Base-by-base conservation (phyloP, 2,888 invertebrate genomes). In the Lepidonotus clava region DNA sequence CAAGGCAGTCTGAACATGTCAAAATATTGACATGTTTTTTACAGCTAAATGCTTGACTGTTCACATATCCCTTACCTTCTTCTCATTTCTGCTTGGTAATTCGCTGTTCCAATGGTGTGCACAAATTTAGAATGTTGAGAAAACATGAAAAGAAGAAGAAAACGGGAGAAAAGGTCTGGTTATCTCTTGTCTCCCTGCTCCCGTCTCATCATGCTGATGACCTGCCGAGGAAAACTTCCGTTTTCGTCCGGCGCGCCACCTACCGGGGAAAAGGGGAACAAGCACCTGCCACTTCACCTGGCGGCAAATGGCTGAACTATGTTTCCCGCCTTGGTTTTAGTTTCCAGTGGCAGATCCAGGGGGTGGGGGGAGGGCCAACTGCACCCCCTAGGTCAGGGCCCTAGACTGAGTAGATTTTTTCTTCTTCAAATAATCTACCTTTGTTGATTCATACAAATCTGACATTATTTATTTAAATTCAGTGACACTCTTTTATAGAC, bases 181-280 rank as follows among this genome's bases (percentile, higher is more conserved):
- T 71, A 36, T 38, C 36, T 34, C 71, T 71, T 34, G n/a, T 46
- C 46, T 80, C 18, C n/a, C n/a, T n/a, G n/a, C n/a, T 80, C 80
- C n/a, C 80, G 28, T 28, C 21, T 80, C 80, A 51, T 46, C 80
- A 80, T 80, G 51, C 28, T 80, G 77, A 77, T 77, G 80, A 80
- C 46, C 80, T 46, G 80, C 46, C n/a, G 14, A 41, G 80, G 80
- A 24, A 24, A 80, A 46, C 46, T 80, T 80, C 80, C 80, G 80
- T 32, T 80, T 80, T 28, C 41, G 41, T 32, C 46, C 28, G 80
- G 41, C 0, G 24, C 32, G 80, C 80, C 80, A 8, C 46, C 80
- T 80, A 41, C n/a, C 11, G 80, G 11, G 24, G 8, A 21, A 46
- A 4, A 5, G 46, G 1, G 18, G 80, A 80, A 80, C 46, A 36